phyloP scores from a whole-genome alignment of 2,113 vertebrate species.

The Galemys pyrenaicus region DNA sequence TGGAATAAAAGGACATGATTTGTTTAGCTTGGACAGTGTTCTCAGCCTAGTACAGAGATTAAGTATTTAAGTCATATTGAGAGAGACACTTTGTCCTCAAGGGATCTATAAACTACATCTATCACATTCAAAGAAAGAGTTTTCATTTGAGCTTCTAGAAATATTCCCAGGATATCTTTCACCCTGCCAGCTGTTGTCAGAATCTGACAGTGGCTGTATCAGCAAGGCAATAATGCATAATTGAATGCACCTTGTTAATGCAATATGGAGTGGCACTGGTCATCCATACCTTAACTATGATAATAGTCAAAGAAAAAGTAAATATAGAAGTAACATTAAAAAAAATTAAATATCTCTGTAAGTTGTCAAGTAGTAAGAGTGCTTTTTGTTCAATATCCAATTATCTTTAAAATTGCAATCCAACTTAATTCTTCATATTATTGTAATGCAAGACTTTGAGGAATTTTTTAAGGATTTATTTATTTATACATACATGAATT shows the following conservation, averaged over 20 bases:
- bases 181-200: constrained; percentile 53
- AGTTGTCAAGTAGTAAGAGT: not conserved
- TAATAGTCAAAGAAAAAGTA: constrained; percentile 6
- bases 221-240: constrained; percentile 21
- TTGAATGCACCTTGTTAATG: constrained; percentile 38
- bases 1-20: constrained; percentile 39
- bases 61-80: constrained; percentile 67
- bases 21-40: constrained; percentile 46
- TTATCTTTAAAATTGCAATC: constrained; percentile 11
- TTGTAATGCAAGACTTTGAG: not conserved
- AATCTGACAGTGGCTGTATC: constrained; percentile 46
- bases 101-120: constrained; percentile 60
- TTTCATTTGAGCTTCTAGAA: constrained; percentile 55
- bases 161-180: constrained; percentile 48
- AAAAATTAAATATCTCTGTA: not conserved
- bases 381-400: not conserved
- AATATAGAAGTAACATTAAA: not conserved
- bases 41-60: constrained; percentile 46
- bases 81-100: constrained; percentile 58
- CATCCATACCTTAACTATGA: not conserved
- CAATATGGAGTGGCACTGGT: constrained; percentile 30
- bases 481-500: no score
- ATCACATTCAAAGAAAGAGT: constrained; percentile 56
- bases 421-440: not conserved
- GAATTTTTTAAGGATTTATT: no score